Percentiles rank a stretch among this genome's conserved stretches.
Conservation (phyloP, 1,140 invertebrate species). For the Matsumurasca onukii region DNA sequence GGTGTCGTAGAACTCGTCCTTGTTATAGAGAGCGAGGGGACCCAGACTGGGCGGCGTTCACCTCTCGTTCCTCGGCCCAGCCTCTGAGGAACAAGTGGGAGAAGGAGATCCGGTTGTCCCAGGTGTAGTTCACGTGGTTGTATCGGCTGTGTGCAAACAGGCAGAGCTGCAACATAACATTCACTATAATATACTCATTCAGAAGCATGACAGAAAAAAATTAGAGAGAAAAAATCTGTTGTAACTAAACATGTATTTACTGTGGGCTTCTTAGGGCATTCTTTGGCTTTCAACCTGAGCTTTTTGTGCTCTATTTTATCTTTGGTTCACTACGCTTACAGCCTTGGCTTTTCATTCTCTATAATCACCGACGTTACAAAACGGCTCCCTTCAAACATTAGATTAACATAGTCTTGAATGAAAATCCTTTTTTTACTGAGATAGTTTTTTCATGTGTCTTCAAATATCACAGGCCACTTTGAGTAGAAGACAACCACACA, state of each 20-base stretch:
- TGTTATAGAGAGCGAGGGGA: slow-evolving; percentile 87
- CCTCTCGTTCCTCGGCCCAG: slow-evolving; percentile 88
- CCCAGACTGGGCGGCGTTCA: slow-evolving; percentile 87
- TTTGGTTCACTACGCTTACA: too few species aligned
- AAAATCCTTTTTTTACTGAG: too few species aligned
- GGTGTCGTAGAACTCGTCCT: slow-evolving; percentile 78
- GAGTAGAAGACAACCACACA: too few species aligned
- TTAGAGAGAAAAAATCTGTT: too few species aligned
- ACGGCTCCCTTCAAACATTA: too few species aligned
- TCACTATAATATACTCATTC: too few species aligned
- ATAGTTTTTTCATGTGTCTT: too few species aligned
- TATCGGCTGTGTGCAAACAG: slow-evolving; percentile 94
- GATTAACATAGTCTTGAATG: too few species aligned
- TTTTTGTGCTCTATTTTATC: not conserved
- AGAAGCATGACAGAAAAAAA: too few species aligned
- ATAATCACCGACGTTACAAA: too few species aligned
- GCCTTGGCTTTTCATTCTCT: too few species aligned
- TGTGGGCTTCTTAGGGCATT: not conserved
- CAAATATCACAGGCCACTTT: too few species aligned
- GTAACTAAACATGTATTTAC: not conserved
- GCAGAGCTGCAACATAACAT: slow-evolving; percentile 64
- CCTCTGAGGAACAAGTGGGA: slow-evolving; percentile 88
- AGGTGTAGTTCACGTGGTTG: slow-evolving; percentile 92
- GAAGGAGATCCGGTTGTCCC: slow-evolving; percentile 91
- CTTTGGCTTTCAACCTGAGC: not conserved